These are phyloP conservation scores for Megalops cyprinoides DNA, from an alignment of 2,797 vertebrate species.

Conservation along the genomic window DNA sequence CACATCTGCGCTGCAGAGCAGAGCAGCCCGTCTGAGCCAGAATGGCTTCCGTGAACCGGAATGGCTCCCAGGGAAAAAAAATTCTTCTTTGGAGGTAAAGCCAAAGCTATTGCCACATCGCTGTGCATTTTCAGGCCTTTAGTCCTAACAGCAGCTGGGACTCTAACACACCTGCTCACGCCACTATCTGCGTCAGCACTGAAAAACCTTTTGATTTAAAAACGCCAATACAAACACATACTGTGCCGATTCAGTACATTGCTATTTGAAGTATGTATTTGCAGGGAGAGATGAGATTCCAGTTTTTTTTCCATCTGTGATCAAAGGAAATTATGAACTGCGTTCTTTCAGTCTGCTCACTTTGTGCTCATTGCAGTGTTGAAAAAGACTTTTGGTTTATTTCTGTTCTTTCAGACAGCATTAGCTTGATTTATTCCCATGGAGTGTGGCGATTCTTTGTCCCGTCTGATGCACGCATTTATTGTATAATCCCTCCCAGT, in stretches of 20 bases:
- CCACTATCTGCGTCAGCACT: background rate
- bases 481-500: too few relatives aligned
- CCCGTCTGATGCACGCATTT: too few relatives aligned
- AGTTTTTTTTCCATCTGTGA: background rate
- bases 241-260: background rate
- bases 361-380: background rate
- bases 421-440: background rate
- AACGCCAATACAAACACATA: background rate
- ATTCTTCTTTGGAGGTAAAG: background rate
- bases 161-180: background rate
- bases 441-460: background rate
- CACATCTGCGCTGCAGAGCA: slow-evolving; percentile 49
- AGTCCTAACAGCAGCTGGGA: background rate
- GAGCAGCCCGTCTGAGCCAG: too few relatives aligned
- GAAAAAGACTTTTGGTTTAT: background rate
- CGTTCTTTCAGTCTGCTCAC: background rate
- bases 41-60: slow-evolving; percentile 55
- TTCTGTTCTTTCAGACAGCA: background rate
- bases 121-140: background rate
- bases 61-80: background rate
- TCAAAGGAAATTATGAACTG: slow-evolving; percentile 1
- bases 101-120: slow-evolving; percentile 40
- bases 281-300: background rate
- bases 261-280: background rate
- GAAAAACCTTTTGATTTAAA: background rate